Conservation (phyloP, 2,888 invertebrate genomes). For the Phrixothrix hirtus region DNA sequence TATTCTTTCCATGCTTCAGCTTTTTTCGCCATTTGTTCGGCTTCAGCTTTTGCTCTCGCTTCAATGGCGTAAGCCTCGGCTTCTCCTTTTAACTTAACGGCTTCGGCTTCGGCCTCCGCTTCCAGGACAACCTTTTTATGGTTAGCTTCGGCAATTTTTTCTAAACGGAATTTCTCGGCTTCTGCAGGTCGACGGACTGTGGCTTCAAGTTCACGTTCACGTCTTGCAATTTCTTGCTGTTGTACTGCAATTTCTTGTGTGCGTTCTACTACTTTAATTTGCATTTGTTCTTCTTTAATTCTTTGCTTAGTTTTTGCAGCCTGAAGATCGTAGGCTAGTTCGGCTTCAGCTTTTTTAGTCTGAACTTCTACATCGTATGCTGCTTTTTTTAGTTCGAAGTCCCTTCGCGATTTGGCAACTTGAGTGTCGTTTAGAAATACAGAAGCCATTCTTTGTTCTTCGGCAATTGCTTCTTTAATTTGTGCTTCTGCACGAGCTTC, state of each 20-base stretch:
- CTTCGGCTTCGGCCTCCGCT: slow-evolving; percentile 94
- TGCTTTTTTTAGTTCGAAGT: slow-evolving; percentile 96
- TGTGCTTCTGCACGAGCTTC: slow-evolving; percentile 91
- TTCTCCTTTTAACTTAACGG: slow-evolving; percentile 81
- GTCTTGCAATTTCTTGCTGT: slow-evolving; percentile 92
- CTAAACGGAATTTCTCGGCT: slow-evolving; percentile 88
- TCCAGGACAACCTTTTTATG: slow-evolving; percentile 86
- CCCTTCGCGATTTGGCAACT: slow-evolving; percentile 94
- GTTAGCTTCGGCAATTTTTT: slow-evolving; percentile 94
- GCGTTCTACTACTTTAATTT: slow-evolving; percentile 89
- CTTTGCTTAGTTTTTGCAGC: slow-evolving; percentile 95
- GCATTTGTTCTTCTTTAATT: slow-evolving; percentile 93
- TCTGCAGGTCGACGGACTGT: slow-evolving; percentile 93
- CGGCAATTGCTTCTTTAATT: slow-evolving; percentile 94
- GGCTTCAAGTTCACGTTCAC: slow-evolving; percentile 91
- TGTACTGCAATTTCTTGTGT: slow-evolving; percentile 93
- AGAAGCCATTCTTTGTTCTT: slow-evolving; percentile 94
- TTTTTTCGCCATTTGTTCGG: slow-evolving; percentile 96
- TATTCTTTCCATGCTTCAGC: slow-evolving; percentile 97
- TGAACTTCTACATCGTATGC: slow-evolving; percentile 97
- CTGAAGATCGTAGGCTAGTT: slow-evolving; percentile 90
- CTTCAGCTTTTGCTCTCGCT: slow-evolving; percentile 93
- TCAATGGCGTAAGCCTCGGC: slow-evolving; percentile 92
- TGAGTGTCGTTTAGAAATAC: slow-evolving; percentile 94
- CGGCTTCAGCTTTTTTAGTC: slow-evolving; percentile 91